Conservation (phyloP, 2,113 vertebrate species). For the Etheostoma cragini region DNA sequence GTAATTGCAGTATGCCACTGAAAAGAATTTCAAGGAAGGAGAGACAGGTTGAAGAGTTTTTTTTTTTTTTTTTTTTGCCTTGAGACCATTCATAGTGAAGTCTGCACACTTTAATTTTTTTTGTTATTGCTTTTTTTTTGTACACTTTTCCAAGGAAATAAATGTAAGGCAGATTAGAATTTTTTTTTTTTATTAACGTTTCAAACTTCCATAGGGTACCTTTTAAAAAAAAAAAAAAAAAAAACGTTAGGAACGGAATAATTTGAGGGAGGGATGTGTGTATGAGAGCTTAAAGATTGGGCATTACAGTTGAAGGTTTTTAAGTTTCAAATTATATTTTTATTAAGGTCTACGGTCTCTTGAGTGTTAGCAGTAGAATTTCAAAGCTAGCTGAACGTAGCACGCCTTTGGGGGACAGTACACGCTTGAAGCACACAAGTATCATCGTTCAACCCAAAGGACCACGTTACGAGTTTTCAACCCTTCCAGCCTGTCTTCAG, state of each 20-base stretch:
- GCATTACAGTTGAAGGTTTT: slow-evolving; percentile 44
- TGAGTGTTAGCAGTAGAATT: slow-evolving; percentile 47
- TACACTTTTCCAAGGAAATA: slow-evolving; percentile 26
- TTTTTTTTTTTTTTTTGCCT: slow-evolving; percentile 44
- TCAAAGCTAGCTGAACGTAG: slow-evolving; percentile 46
- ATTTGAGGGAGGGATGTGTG: slow-evolving; percentile 9
- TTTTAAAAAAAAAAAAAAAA: neutral
- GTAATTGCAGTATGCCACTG: slow-evolving; percentile 61
- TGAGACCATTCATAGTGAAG: slow-evolving; percentile 51
- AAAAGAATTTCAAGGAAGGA: slow-evolving; percentile 28
- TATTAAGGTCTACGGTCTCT: slow-evolving; percentile 34
- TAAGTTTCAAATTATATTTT: neutral
- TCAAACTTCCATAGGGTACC: slow-evolving; percentile 44
- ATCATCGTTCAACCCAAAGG: slow-evolving; percentile 40
- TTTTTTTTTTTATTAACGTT: slow-evolving; percentile 32
- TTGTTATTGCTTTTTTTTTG: slow-evolving; percentile 36
- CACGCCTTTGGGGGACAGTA: slow-evolving; percentile 38
- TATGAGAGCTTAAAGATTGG: slow-evolving; percentile 31
- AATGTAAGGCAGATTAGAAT: slow-evolving; percentile 17
- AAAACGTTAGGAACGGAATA: slow-evolving; percentile 34
- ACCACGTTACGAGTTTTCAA: slow-evolving; percentile 39
- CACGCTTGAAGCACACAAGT: slow-evolving; percentile 57
- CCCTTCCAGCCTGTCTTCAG: slow-evolving; percentile 53
- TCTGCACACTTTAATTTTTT: slow-evolving; percentile 40
- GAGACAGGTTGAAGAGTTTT: slow-evolving; percentile 35